Percentiles rank a stretch among this genome's conserved stretches.
These are phyloP conservation scores for Crocallis elinguaria DNA, from an alignment of 2,888 invertebrate species.

Conservation along the genomic window DNA sequence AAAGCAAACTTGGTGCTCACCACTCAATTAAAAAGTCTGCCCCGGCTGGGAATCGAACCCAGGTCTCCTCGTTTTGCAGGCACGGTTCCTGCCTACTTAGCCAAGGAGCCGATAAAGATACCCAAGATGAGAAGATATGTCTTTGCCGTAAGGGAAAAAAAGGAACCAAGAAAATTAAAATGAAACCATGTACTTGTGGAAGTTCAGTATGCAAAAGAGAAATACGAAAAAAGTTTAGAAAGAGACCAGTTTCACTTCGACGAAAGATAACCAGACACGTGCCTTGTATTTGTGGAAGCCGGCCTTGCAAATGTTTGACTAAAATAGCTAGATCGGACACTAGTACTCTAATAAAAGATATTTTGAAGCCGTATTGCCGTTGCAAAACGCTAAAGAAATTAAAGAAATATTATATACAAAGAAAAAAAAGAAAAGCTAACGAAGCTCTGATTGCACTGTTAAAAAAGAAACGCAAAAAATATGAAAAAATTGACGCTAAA, in stretches of 20 bases:
- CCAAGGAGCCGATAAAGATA: neutral
- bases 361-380: too few relatives aligned
- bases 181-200: constrained; percentile 33
- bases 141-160: constrained; percentile 32
- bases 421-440: too few relatives aligned
- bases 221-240: neutral
- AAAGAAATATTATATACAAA: too few relatives aligned
- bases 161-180: neutral
- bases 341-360: neutral
- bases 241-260: too few relatives aligned
- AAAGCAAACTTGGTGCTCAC: too few relatives aligned
- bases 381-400: neutral
- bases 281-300: constrained; percentile 35
- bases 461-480: neutral
- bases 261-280: neutral
- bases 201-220: constrained; percentile 22
- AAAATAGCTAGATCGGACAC: neutral
- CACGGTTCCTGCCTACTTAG: too few relatives aligned
- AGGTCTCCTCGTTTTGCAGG: too few relatives aligned
- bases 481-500: neutral
- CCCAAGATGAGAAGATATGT: constrained; percentile 26
- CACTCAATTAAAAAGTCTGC: too few relatives aligned
- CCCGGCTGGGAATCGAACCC: too few relatives aligned
- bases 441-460: too few relatives aligned
- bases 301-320: constrained; percentile 17